These are phyloP conservation scores for Anas platyrhynchos DNA, from an alignment of 2,113 vertebrate genomes.

Conservation along the genomic window DNA sequence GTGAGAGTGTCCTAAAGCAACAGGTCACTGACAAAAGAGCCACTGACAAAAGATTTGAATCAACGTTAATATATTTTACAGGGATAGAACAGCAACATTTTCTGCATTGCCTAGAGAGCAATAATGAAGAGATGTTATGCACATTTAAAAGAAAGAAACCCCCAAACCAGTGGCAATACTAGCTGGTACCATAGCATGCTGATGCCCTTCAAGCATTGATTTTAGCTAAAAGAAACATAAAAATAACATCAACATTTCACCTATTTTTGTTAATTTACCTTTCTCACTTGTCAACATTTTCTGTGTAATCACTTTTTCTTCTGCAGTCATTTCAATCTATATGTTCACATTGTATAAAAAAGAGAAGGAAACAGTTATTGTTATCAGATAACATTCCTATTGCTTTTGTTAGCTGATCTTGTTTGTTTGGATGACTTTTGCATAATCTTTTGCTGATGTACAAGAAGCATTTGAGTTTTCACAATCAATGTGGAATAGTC, in stretches of 20 bases:
- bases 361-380: background rate
- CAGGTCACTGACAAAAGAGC: background rate
- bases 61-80: background rate
- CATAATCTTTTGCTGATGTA: constrained; percentile 79
- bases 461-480: constrained; percentile 65
- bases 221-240: background rate
- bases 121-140: background rate
- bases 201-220: background rate
- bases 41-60: background rate
- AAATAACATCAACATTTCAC: background rate
- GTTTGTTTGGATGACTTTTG: constrained; percentile 75
- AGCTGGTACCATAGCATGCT: background rate
- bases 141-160: background rate
- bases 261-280: background rate
- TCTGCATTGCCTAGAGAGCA: background rate
- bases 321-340: background rate
- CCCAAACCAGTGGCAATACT: background rate
- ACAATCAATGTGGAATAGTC: constrained; percentile 84
- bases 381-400: background rate
- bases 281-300: background rate
- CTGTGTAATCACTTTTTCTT: background rate
- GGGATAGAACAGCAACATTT: background rate
- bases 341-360: background rate
- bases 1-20: background rate
- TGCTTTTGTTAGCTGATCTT: background rate